phyloP scores from a whole-genome alignment of 1,140 invertebrate genomes.

The Zaprionus ornatus region DNA sequence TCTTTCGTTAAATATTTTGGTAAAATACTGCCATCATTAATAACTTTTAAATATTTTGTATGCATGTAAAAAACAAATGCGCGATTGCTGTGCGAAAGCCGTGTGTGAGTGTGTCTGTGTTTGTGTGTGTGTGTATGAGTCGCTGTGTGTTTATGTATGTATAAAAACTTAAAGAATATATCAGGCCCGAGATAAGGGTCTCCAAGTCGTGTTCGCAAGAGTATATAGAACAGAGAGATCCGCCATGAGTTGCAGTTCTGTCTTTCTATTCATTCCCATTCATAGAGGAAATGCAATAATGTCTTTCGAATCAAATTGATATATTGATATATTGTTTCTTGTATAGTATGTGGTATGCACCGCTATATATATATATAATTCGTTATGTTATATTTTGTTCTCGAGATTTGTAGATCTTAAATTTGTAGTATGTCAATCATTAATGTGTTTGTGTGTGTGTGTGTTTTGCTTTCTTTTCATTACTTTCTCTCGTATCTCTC shows the following conservation, averaged over 20 bases:
- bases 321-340: conserved; percentile 31
- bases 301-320: conserved; percentile 5
- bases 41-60: conserved; percentile 66
- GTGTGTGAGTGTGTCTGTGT: conserved; percentile 26
- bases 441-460: neutral
- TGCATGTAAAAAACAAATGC: conserved; percentile 74
- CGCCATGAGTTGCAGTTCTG: neutral
- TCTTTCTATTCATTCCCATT: neutral
- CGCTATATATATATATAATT: conserved; percentile 54
- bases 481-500: conserved; percentile 9
- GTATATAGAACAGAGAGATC: conserved; percentile 5
- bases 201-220: neutral
- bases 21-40: conserved; percentile 68
- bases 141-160: conserved; percentile 4
- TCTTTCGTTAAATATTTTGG: conserved; percentile 43
- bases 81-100: conserved; percentile 73
- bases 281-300: neutral
- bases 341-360: conserved; percentile 53
- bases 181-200: neutral
- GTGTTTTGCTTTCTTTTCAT: conserved; percentile 9
- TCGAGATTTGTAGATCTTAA: conserved; percentile 73
- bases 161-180: conserved; percentile 8
- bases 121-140: conserved; percentile 6
- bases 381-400: conserved; percentile 69
- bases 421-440: conserved; percentile 25